These are phyloP conservation scores for Mythimna pallens DNA, from an alignment of 2,888 invertebrate species.

Conservation along the genomic window DNA sequence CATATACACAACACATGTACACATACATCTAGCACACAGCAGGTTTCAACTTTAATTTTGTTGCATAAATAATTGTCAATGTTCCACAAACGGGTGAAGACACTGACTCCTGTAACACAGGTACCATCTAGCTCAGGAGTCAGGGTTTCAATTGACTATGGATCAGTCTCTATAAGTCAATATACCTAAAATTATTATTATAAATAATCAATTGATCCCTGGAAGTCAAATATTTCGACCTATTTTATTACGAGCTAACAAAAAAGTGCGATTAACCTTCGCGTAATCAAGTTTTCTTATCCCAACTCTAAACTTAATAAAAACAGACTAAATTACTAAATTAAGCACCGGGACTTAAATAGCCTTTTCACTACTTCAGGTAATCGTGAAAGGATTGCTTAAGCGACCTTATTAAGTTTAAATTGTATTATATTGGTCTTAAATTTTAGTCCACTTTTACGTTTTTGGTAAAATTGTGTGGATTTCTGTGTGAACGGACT, in stretches of 20 bases:
- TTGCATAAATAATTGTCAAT: too few species aligned
- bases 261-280: slow-evolving; percentile 8
- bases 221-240: not conserved
- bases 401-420: not conserved
- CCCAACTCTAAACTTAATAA: slow-evolving; percentile 26
- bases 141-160: too few species aligned
- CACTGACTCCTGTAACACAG: too few species aligned
- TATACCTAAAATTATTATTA: too few species aligned
- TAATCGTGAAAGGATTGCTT: slow-evolving; percentile 16
- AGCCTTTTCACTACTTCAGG: slow-evolving; percentile 24
- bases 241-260: slow-evolving; percentile 16
- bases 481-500: not conserved
- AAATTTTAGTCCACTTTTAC: not conserved
- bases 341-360: slow-evolving; percentile 3
- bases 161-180: too few species aligned
- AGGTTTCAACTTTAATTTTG: too few species aligned
- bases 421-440: too few species aligned
- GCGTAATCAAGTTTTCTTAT: slow-evolving; percentile 31
- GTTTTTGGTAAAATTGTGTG: not conserved
- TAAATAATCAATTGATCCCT: not conserved
- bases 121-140: too few species aligned
- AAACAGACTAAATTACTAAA: slow-evolving; percentile 11
- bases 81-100: too few species aligned
- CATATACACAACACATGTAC: too few species aligned
- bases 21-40: too few species aligned